Evolutionary conservation across 2,797 vertebrate species (phyloP).

Genomic region (Potorous gilbertii): DNA sequence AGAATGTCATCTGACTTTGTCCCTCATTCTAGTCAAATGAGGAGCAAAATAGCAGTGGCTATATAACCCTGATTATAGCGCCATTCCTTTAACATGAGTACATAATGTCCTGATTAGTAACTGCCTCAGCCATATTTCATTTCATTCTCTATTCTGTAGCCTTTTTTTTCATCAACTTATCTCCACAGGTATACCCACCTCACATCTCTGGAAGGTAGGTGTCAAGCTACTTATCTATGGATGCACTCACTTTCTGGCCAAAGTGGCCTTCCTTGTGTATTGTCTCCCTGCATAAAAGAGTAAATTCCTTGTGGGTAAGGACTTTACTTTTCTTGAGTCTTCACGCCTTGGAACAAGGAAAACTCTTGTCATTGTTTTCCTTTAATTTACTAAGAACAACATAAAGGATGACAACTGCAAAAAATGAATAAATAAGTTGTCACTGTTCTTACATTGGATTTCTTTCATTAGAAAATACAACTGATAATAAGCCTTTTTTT

Average conservation of each 20-base stretch:
- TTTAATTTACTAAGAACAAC: background rate
- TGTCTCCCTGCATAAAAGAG: background rate
- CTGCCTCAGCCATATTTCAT: background rate
- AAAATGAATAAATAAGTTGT: background rate
- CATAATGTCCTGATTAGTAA: background rate
- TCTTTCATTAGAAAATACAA: background rate
- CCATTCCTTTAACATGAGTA: background rate
- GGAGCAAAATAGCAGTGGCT: background rate
- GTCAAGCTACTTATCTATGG: background rate
- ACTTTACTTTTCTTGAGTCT: background rate
- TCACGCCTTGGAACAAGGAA: background rate
- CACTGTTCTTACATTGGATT: background rate
- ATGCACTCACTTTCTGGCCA: background rate
- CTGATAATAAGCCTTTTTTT: background rate
- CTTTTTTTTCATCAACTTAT: background rate
- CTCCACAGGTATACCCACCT: background rate
- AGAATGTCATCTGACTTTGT: background rate
- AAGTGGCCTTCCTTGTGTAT: background rate
- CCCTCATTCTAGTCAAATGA: background rate
- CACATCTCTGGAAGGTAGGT: background rate
- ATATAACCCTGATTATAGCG: background rate
- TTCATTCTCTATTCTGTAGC: background rate
- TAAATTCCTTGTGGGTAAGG: background rate
- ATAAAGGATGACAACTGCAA: background rate
- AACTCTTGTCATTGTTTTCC: background rate